Evolutionary conservation across 2,113 vertebrate genomes (phyloP).

Genomic region (Thinocorus orbignyianus): DNA sequence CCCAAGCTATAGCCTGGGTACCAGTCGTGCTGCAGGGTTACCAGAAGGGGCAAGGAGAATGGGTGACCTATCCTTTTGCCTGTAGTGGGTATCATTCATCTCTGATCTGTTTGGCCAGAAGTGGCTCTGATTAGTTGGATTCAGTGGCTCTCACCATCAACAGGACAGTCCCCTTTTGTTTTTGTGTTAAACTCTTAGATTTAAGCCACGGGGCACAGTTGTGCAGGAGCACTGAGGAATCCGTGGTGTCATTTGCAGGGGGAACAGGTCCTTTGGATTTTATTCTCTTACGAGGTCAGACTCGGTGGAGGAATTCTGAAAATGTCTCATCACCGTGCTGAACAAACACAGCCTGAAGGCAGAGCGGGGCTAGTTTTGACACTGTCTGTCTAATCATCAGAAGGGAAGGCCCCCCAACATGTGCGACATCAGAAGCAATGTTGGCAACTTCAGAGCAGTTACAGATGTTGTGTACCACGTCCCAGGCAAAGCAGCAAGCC

Average conservation of each 20-base stretch:
- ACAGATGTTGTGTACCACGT: background rate
- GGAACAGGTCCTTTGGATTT: background rate
- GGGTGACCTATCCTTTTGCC: background rate
- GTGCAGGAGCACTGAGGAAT: background rate
- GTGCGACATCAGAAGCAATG: background rate
- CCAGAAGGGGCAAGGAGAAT: background rate
- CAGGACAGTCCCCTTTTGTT: background rate
- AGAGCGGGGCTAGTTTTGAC: background rate
- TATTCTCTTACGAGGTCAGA: constrained; percentile 2
- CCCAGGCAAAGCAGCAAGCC: background rate
- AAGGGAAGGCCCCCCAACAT: background rate
- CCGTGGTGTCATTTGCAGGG: background rate
- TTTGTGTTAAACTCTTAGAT: background rate
- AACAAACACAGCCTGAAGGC: background rate
- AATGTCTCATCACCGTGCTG: constrained; percentile 15
- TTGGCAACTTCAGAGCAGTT: background rate
- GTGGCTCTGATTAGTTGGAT: background rate
- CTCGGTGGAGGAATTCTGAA: constrained; percentile 14
- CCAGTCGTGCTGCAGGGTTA: background rate
- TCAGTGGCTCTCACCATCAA: background rate
- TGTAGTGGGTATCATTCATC: background rate
- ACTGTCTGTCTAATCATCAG: background rate
- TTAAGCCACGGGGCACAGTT: background rate
- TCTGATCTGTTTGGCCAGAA: background rate
- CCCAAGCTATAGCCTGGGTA: fast-evolving